A percentile compares a stretch with the other conserved stretches of the same genome.
Evolutionary conservation across 2,888 invertebrate genomes (phyloP).

Genomic region (Ernsta delagoae): DNA sequence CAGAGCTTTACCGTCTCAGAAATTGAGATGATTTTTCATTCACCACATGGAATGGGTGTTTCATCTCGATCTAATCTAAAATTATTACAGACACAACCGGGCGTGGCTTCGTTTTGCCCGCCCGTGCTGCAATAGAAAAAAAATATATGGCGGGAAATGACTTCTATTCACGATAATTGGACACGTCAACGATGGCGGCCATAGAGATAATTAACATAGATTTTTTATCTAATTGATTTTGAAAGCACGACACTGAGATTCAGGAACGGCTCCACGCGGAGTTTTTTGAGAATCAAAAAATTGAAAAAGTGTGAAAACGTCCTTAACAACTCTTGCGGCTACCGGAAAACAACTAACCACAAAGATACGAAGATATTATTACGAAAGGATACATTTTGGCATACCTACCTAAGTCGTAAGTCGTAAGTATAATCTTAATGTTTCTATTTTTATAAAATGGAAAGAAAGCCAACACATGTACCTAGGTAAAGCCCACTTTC

Average conservation of each 20-base stretch:
- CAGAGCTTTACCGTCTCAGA: conserved; percentile 46
- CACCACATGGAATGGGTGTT: conserved; percentile 53
- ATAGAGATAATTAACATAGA: conserved; percentile 74
- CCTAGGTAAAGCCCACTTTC: too few species aligned
- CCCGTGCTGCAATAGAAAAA: conserved; percentile 57
- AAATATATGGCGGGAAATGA: conserved; percentile 60
- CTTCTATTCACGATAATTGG: conserved; percentile 73
- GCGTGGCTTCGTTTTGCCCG: conserved; percentile 66
- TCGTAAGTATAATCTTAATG: too few species aligned
- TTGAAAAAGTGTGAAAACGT: not conserved
- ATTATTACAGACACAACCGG: conserved; percentile 53
- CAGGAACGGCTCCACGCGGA: conserved; percentile 55
- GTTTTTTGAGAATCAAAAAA: conserved; percentile 10
- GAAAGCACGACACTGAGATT: conserved; percentile 63
- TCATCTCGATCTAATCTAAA: conserved; percentile 54
- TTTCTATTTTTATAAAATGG: too few species aligned
- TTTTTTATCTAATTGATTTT: conserved; percentile 74
- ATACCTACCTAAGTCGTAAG: too few species aligned
- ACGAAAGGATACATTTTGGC: too few species aligned
- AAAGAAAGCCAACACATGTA: too few species aligned
- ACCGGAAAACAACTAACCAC: too few species aligned
- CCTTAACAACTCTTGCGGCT: not conserved
- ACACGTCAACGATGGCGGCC: conserved; percentile 67
- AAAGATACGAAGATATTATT: too few species aligned
- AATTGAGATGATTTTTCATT: conserved; percentile 51